Conservation (phyloP, 1,140 invertebrate genomes). For the Drosophila micromelanica region DNA sequence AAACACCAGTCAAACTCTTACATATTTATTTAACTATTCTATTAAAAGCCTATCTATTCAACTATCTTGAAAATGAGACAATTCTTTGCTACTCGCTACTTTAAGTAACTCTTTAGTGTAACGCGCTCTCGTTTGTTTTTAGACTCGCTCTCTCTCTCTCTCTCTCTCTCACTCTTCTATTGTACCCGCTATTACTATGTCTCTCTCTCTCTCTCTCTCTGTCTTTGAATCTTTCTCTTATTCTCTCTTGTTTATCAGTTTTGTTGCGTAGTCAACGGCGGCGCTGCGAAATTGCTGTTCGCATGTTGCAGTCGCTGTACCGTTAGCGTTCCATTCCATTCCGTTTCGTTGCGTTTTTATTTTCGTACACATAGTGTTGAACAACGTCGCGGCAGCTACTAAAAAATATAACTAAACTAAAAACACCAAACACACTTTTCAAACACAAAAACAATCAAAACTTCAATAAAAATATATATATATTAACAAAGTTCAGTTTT, state of each 20-base stretch:
- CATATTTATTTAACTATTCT: constrained; percentile 20
- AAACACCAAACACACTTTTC: constrained; percentile 4
- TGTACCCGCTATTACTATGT: constrained; percentile 21
- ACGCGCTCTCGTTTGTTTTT: constrained; percentile 23
- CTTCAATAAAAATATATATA: constrained; percentile 14
- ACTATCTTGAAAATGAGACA: background rate
- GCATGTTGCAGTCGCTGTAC: constrained; percentile 29
- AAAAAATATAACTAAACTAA: constrained; percentile 24
- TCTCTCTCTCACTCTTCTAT: background rate
- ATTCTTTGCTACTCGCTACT: constrained; percentile 22
- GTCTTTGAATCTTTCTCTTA: constrained; percentile 31
- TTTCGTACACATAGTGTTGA: constrained; percentile 59
- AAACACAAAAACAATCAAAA: constrained; percentile 1
- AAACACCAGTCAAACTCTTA: constrained; percentile 26
- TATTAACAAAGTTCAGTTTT: constrained; percentile 37
- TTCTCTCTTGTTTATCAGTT: constrained; percentile 40
- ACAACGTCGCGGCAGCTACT: constrained; percentile 56
- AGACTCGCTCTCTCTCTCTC: constrained; percentile 16
- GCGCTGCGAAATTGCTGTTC: constrained; percentile 31
- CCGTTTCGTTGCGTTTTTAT: constrained; percentile 30
- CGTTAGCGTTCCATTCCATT: constrained; percentile 35
- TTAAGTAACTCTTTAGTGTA: constrained; percentile 27
- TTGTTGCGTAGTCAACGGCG: constrained; percentile 51
- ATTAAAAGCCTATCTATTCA: constrained; percentile 2
- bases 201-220: constrained; percentile 5